Base-by-base conservation (phyloP, 2,113 vertebrate genomes). In the Rafetus swinhoei region DNA sequence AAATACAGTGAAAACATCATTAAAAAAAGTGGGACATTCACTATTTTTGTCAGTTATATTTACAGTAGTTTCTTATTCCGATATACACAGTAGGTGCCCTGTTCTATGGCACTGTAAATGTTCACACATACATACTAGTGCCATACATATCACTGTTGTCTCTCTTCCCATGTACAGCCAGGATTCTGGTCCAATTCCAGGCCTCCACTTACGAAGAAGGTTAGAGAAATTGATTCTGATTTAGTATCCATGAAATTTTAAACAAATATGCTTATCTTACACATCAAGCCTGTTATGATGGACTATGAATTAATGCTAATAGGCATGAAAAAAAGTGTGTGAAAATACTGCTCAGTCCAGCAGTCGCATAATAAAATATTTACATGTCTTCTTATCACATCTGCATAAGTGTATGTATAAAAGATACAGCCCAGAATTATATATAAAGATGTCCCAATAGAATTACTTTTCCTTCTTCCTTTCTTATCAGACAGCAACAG, bases 361-460 rank as follows among this genome's bases (percentile, higher is more conserved):
- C 52, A 87, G 80, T 32, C 54, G 86, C 84, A 93, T 92, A 86
- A 94, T 93, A 72, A 97, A 94, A 95, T 95, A 96, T 95, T 96
- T 91, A 95, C n/a, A 2, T 74, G 85, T 84, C 83, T 92, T 81
- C 84, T 90, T 96, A 91, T 90, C 39, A 50, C 57, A 55, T 95
- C 88, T 96, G 76, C 52, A 84, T 83, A 72, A 94, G 74, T 85
- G 82, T 6, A 39, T n/a, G 24, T 79, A 82, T 77, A 50, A 88
- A 95, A 80, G 72, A 25, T 72, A 88, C 15, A 53, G 85, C 7
- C 27, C 81, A 92, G 91, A 95, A 97, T 82, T 89, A 55, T 90
- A 74, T 93, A 84, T 80, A 93, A 80, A 87, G 27, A 74, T 35
- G 81, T 14, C 35, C 59, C 29, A 81, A 35, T n/a, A 45, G 72